Evolutionary conservation across 2,797 vertebrate genomes (phyloP), one percentile per base, ranked within the genome.

Genomic region (Danio aesculapii): DNA sequence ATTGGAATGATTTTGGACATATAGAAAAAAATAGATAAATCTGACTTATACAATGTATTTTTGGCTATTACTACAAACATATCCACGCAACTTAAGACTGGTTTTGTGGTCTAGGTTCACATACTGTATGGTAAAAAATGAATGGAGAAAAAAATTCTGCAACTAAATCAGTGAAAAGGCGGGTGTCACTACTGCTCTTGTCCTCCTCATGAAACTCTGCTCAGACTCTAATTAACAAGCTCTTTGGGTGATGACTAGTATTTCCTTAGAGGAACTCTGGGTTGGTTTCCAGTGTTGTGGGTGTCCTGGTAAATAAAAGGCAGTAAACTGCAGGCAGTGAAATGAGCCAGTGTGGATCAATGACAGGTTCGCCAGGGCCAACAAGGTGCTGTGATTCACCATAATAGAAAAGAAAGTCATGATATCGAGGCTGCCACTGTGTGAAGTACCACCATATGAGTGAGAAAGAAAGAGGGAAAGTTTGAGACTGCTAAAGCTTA

Each of bases 311-410:
- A 74, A 74, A 30, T 52, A 58, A 61, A 74, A 73, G 41, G 2
- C 53, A 61, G 41, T 69, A 63, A 49, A 61, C 55, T 62, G 30
- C 30, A 78, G 16, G 55, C 55, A 13, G 21, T 55, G 47, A 81
- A 81, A 76, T 49, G 43, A 21, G 62, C 58, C 63, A 43, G 50
- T 67, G 50, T 52, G 13, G 59, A 79, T 76, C 76, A 74, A 82
- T 69, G 47, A 63, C 75, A 63, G 8, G 21, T 75, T 69, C 49
- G 30, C 68, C 52, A 55, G 13, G 41, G 50, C 46, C 44, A 64
- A 21, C 53, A 30, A 84, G 21, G 17, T 59, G 63, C 70, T 53
- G 52, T 59, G 70, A 77, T 30, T 50, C 44, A 39, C 58, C 59
- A 58, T 80, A 70, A 70, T 58, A 30, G 52, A 59, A 75, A 63